A percentile compares a stretch with the other conserved stretches of the same genome.
Evolutionary conservation across 1,140 invertebrate genomes (phyloP).

Genomic region (Drosophila melanogaster): DNA sequence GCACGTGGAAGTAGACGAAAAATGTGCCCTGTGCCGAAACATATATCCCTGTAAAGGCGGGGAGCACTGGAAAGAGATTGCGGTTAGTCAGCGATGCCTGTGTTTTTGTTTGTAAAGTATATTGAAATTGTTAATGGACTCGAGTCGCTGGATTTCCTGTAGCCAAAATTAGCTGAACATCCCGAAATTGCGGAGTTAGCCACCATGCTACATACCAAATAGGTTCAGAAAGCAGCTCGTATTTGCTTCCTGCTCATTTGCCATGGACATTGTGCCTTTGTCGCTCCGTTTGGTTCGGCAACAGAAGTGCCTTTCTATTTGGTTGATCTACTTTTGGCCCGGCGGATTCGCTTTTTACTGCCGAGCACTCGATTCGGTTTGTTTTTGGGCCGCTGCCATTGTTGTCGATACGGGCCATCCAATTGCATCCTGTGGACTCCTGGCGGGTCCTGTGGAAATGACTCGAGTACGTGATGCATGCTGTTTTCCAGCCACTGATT

Average conservation of each 20-base stretch:
- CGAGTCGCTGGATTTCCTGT: neutral
- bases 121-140: slow-evolving; percentile 30
- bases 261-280: slow-evolving; percentile 60
- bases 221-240: slow-evolving; percentile 5
- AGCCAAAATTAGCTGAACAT: slow-evolving; percentile 8
- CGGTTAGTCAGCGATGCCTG: slow-evolving; percentile 17
- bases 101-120: slow-evolving; percentile 30
- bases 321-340: slow-evolving; percentile 44
- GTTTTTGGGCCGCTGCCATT: slow-evolving; percentile 49
- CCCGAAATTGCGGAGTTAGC: neutral
- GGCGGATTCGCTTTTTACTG: slow-evolving; percentile 67
- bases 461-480: slow-evolving; percentile 29
- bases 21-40: slow-evolving; percentile 38
- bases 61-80: slow-evolving; percentile 6
- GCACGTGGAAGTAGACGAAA: slow-evolving; percentile 42
- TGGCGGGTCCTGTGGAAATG: slow-evolving; percentile 10
- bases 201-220: neutral
- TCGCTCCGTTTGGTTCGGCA: slow-evolving; percentile 45
- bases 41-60: slow-evolving; percentile 33
- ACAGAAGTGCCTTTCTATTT: slow-evolving; percentile 57
- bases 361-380: slow-evolving; percentile 60
- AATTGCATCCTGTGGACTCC: slow-evolving; percentile 63
- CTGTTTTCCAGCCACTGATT: slow-evolving; percentile 52
- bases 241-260: slow-evolving; percentile 46
- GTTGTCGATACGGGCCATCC: slow-evolving; percentile 60